Evolutionary conservation across 2,888 invertebrate genomes (phyloP).

Genomic region (Geophilus truncorum): DNA sequence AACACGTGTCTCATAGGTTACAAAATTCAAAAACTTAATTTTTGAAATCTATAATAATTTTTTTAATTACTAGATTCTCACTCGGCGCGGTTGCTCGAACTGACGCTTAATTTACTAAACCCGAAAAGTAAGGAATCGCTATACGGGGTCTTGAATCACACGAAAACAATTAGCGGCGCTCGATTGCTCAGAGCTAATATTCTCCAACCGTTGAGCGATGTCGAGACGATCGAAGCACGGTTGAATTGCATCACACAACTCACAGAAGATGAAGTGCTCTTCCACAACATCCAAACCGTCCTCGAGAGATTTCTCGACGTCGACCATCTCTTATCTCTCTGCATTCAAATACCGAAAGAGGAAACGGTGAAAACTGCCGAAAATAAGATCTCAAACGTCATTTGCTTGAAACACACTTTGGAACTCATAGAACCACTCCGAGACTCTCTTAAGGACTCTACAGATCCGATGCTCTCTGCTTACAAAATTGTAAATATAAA

Average conservation of each 20-base stretch:
- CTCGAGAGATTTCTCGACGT: constrained; percentile 64
- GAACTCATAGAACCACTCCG: constrained; percentile 64
- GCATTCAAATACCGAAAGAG: constrained; percentile 53
- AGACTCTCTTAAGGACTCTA: constrained; percentile 55
- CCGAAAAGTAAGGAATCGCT: constrained; percentile 54
- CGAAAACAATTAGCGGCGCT: constrained; percentile 67
- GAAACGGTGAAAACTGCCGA: constrained; percentile 59
- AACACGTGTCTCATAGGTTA: constrained; percentile 76
- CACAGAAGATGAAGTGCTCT: constrained; percentile 60
- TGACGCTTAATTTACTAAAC: constrained; percentile 49
- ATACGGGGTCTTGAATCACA: constrained; percentile 63
- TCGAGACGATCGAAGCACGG: constrained; percentile 61
- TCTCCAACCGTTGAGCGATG: constrained; percentile 62
- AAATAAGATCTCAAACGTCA: constrained; percentile 68
- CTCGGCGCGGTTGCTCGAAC: constrained; percentile 67
- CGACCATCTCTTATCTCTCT: constrained; percentile 67
- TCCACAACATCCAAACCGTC: constrained; percentile 61
- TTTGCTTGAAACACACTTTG: constrained; percentile 70
- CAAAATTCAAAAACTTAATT: too few relatives aligned
- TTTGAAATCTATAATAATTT: too few relatives aligned
- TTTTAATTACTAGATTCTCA: too few relatives aligned
- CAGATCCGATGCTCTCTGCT: constrained; percentile 56
- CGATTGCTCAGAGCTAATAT: constrained; percentile 73
- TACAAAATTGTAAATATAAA: constrained; percentile 44
- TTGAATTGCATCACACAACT: constrained; percentile 73